These are phyloP conservation scores for Spermophilus dauricus DNA, from an alignment of 2,113 vertebrate species.

Conservation along the genomic window DNA sequence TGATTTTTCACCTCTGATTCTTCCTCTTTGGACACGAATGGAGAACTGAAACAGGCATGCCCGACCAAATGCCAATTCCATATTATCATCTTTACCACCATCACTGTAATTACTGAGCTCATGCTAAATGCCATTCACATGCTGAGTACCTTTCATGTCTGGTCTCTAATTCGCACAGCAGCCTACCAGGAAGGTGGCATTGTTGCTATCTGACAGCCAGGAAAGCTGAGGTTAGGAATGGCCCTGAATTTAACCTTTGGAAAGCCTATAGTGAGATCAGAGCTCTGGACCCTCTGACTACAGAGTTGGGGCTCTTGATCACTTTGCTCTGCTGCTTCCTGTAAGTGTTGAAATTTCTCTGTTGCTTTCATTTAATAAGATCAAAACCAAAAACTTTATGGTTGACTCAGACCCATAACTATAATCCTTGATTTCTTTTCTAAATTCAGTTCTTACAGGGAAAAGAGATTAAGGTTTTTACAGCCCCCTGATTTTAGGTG, in stretches of 20 bases:
- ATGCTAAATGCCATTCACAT: not conserved
- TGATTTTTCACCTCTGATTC: not conserved
- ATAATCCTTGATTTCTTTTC: not conserved
- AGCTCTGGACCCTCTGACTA: not conserved
- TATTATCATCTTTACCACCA: not conserved
- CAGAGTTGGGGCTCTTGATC: not conserved
- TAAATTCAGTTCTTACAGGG: constrained; percentile 11
- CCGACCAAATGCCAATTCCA: not conserved
- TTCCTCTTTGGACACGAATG: not conserved
- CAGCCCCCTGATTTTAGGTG: not conserved
- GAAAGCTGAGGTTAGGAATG: not conserved
- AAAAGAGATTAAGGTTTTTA: not conserved
- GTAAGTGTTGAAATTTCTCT: not conserved
- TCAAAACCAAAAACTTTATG: not conserved
- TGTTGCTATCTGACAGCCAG: not conserved
- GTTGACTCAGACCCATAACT: not conserved
- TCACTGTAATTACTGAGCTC: not conserved
- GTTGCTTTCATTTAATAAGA: constrained; percentile 1
- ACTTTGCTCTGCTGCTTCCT: not conserved
- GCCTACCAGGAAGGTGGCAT: not conserved
- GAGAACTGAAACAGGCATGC: not conserved
- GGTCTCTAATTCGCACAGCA: not conserved
- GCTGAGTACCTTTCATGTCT: not conserved
- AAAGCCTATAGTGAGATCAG: not conserved
- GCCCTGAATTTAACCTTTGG: not conserved